phyloP scores from a whole-genome alignment of 2,113 vertebrate species.

The Dromaius novaehollandiae region DNA sequence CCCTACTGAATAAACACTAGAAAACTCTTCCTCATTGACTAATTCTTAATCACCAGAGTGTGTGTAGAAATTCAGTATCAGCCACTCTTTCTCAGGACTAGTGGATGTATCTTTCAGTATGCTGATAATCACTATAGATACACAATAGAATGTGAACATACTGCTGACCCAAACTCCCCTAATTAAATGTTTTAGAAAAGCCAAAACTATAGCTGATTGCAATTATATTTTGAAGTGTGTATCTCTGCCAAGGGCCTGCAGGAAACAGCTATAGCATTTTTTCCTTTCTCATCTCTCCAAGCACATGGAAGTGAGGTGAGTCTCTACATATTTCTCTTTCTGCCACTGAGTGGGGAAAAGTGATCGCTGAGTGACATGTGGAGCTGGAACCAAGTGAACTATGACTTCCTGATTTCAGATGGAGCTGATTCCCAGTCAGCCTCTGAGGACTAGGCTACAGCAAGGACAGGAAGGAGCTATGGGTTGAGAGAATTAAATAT shows the following conservation, averaged over 20 bases:
- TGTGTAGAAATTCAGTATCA: background rate
- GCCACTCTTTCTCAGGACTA: background rate
- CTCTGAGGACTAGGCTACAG: slow-evolving; percentile 12
- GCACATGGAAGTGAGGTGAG: background rate
- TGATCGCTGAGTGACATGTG: background rate
- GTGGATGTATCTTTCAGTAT: background rate
- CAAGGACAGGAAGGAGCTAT: slow-evolving; percentile 27
- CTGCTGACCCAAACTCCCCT: background rate
- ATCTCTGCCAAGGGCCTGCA: background rate
- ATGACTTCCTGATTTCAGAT: slow-evolving; percentile 51
- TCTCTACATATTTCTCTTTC: slow-evolving; percentile 39
- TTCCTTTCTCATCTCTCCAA: background rate
- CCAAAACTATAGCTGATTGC: background rate
- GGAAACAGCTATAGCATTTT: background rate
- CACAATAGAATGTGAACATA: background rate
- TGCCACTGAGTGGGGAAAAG: background rate
- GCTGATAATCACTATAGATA: background rate
- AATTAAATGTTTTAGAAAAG: slow-evolving; percentile 14
- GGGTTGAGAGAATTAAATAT: slow-evolving; percentile 45
- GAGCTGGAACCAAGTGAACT: slow-evolving; percentile 41
- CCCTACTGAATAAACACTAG: background rate
- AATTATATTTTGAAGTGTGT: slow-evolving; percentile 1
- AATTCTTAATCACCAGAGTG: background rate
- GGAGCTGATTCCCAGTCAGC: slow-evolving; percentile 46
- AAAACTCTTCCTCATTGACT: background rate